Percentiles rank a stretch among this genome's conserved stretches.
Evolutionary conservation across 2,888 invertebrate species (phyloP).

Genomic region (Leucoma salicis): DNA sequence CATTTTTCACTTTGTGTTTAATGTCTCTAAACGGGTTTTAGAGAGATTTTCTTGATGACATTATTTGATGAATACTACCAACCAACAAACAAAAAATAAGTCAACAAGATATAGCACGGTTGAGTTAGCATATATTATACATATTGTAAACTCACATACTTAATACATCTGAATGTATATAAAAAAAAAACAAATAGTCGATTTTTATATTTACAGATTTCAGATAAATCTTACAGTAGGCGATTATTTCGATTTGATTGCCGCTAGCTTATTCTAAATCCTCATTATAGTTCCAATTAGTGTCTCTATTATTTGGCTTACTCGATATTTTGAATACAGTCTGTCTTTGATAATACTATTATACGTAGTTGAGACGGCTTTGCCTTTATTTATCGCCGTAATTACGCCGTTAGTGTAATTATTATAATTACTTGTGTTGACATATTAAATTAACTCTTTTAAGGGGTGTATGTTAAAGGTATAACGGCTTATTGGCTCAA

Average conservation of each 20-base stretch:
- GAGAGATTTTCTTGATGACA: too few relatives aligned
- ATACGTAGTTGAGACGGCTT: conserved; percentile 58
- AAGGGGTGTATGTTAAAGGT: conserved; percentile 40
- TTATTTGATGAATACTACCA: too few relatives aligned
- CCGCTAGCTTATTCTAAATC: conserved; percentile 26
- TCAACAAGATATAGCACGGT: too few relatives aligned
- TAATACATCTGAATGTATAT: too few relatives aligned
- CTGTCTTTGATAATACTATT: conserved; percentile 72
- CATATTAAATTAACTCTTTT: conserved; percentile 68
- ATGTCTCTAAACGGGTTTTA: too few relatives aligned
- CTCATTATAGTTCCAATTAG: conserved; percentile 27
- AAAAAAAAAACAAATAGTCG: too few relatives aligned
- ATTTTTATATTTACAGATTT: not conserved
- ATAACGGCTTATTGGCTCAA: too few relatives aligned
- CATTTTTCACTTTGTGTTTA: too few relatives aligned
- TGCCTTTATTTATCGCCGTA: conserved; percentile 65
- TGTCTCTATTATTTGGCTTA: conserved; percentile 41
- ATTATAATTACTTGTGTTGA: conserved; percentile 73
- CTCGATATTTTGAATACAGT: conserved; percentile 59
- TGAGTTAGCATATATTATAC: too few relatives aligned
- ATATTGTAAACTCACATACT: too few relatives aligned
- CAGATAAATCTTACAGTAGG: not conserved
- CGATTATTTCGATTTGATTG: conserved; percentile 10
- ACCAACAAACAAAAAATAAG: too few relatives aligned
- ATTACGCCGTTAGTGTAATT: conserved; percentile 72